These are phyloP conservation scores for Pollenia griseotomentosa DNA, from an alignment of 2,888 invertebrate genomes.

Conservation along the genomic window DNA sequence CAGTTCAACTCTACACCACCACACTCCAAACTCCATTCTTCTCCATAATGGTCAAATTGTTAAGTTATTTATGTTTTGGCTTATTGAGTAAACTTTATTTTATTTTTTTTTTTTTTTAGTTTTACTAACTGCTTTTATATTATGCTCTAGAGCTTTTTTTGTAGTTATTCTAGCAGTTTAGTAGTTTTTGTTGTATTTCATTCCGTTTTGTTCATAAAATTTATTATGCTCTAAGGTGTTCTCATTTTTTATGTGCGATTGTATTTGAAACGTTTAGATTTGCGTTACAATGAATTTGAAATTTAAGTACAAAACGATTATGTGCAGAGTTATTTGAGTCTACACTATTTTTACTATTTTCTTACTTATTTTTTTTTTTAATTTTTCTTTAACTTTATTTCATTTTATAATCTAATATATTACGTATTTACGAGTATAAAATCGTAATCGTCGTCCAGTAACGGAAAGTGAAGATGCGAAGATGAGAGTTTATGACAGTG, in stretches of 20 bases:
- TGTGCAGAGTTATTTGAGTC: slow-evolving; percentile 30
- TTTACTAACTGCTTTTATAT: not conserved
- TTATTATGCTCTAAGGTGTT: slow-evolving; percentile 72
- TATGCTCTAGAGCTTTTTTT: slow-evolving; percentile 17
- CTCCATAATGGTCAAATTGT: slow-evolving; percentile 67
- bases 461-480: slow-evolving; percentile 59
- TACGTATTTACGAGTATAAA: slow-evolving; percentile 12
- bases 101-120: slow-evolving; percentile 13
- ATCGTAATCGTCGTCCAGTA: slow-evolving; percentile 19
- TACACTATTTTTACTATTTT: slow-evolving; percentile 14
- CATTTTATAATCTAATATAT: slow-evolving; percentile 46
- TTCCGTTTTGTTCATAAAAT: slow-evolving; percentile 62
- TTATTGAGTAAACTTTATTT: slow-evolving; percentile 46
- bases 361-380: not conserved
- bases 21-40: slow-evolving; percentile 12
- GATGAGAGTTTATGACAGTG: slow-evolving; percentile 61
- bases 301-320: slow-evolving; percentile 57
- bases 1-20: not conserved
- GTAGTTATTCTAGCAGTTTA: not conserved
- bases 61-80: slow-evolving; percentile 68
- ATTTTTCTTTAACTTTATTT: slow-evolving; percentile 12
- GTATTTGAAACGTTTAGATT: slow-evolving; percentile 58
- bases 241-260: slow-evolving; percentile 60
- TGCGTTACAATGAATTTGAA: slow-evolving; percentile 59
- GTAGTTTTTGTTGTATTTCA: slow-evolving; percentile 16